Percentiles rank a stretch among this genome's conserved stretches.
These are phyloP conservation scores for Oscheius sp. DNA, from an alignment of 2,888 invertebrate genomes.

Conservation along the genomic window DNA sequence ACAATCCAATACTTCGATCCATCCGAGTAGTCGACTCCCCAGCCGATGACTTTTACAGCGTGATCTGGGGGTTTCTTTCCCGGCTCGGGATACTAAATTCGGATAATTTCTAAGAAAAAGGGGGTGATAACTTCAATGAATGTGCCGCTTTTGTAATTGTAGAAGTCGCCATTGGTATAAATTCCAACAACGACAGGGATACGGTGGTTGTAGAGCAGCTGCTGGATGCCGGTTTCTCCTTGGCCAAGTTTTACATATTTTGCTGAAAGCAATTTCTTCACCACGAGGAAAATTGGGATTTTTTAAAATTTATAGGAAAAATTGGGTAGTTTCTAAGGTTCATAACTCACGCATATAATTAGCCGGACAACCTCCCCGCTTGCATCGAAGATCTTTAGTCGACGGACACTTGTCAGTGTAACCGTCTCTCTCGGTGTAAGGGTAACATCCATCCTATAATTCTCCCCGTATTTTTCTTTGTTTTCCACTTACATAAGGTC, in stretches of 20 bases:
- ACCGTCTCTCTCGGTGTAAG: not conserved
- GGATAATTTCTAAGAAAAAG: not conserved
- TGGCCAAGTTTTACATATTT: not conserved
- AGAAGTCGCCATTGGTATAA: slow-evolving; percentile 17
- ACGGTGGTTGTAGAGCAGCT: slow-evolving; percentile 3
- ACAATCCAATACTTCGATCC: slow-evolving; percentile 14
- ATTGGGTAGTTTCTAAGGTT: not conserved
- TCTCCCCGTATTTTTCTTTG: not conserved
- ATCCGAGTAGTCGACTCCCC: not conserved
- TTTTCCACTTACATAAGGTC: not conserved
- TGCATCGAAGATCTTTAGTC: not conserved
- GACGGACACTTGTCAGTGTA: not conserved
- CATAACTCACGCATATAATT: not conserved
- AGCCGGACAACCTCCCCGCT: not conserved
- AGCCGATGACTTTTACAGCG: slow-evolving; percentile 16
- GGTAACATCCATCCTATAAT: slow-evolving; percentile 2
- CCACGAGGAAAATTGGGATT: not conserved
- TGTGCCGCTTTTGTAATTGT: not conserved
- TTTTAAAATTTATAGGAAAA: too few species aligned
- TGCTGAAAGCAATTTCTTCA: not conserved
- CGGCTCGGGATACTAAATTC: not conserved
- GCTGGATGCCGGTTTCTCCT: not conserved
- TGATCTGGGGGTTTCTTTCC: not conserved
- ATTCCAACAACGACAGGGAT: slow-evolving; percentile 3
- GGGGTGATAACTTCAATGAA: not conserved